These are phyloP conservation scores for Lacanobia wlatinum DNA, from an alignment of 2,888 invertebrate species.

Conservation along the genomic window DNA sequence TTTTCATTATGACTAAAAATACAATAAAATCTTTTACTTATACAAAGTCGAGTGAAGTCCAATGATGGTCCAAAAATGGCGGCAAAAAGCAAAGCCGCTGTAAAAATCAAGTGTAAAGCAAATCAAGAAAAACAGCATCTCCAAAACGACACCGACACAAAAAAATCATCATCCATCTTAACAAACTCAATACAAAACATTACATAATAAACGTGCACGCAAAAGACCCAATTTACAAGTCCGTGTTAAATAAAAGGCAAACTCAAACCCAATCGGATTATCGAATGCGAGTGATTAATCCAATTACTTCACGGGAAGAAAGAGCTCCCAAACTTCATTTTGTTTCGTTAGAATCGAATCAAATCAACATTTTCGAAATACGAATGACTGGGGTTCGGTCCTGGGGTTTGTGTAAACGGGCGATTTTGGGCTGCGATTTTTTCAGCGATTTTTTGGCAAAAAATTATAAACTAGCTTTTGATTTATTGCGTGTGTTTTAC, in stretches of 20 bases:
- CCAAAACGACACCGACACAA: no score
- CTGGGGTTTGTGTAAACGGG: neutral
- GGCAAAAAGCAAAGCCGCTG: no score
- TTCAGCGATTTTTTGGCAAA: neutral
- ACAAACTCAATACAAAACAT: constrained; percentile 11
- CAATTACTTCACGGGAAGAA: constrained; percentile 71
- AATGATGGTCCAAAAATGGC: no score
- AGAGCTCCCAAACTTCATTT: constrained; percentile 70
- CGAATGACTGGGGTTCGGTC: constrained; percentile 37
- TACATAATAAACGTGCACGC: constrained; percentile 3
- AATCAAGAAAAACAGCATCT: no score
- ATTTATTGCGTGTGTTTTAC: no score
- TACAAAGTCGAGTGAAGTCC: no score
- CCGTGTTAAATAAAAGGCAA: constrained; percentile 44
- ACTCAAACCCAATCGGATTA: constrained; percentile 58
- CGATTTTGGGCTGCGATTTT: constrained; percentile 37
- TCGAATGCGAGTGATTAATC: constrained; percentile 70
- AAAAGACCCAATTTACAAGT: constrained; percentile 50
- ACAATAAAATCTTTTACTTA: no score
- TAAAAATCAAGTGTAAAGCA: no score
- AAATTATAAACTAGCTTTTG: no score
- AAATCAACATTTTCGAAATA: constrained; percentile 69
- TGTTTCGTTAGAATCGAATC: constrained; percentile 69
- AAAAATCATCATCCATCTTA: neutral
- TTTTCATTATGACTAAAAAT: no score